Conservation (phyloP, 2,113 vertebrate species). For the Pundamilia nyererei region DNA sequence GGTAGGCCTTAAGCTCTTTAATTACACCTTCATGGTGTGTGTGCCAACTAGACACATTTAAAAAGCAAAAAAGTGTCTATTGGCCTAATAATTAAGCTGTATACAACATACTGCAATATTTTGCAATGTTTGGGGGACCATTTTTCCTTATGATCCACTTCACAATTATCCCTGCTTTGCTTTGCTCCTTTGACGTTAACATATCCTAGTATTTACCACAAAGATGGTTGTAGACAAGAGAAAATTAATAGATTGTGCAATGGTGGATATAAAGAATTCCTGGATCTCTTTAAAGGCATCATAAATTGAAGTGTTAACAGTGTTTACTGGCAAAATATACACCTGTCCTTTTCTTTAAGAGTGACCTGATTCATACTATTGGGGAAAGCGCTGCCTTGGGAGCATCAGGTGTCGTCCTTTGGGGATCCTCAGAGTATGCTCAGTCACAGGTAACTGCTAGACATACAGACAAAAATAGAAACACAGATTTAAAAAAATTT, state of each 20-base stretch:
- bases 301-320: neutral
- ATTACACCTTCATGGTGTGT: neutral
- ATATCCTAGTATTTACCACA: neutral
- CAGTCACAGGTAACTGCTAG: constrained; percentile 57
- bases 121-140: neutral
- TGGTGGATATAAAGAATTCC: neutral
- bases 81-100: neutral
- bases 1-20: constrained; percentile 63
- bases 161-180: neutral
- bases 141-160: neutral
- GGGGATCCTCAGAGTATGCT: constrained; percentile 79
- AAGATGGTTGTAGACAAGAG: neutral
- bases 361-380: constrained; percentile 82
- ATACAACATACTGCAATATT: neutral
- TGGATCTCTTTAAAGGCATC: neutral
- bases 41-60: neutral
- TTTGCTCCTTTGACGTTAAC: neutral
- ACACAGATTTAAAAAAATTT: accelerated
- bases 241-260: neutral
- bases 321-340: neutral
- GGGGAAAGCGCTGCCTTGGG: constrained; percentile 85
- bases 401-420: constrained; percentile 79
- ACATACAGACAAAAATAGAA: neutral
- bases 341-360: constrained; percentile 54
- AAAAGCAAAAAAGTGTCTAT: neutral